Evolutionary conservation across 2,113 vertebrate genomes (phyloP).

Genomic region (Cnemophilus loriae): DNA sequence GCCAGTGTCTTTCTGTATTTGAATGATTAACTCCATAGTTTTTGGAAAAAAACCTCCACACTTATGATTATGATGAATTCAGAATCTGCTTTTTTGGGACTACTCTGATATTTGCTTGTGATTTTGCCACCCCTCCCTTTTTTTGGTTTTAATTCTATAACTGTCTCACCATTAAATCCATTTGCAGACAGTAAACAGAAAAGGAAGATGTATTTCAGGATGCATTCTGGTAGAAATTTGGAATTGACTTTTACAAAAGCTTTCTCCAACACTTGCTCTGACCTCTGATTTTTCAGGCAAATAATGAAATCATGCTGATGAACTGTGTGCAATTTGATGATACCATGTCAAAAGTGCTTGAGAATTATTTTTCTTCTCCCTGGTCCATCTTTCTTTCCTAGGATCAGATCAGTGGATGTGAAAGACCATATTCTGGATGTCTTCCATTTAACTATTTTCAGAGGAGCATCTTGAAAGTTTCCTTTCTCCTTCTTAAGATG

Average conservation of each 20-base stretch:
- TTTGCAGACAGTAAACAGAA: background rate
- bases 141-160: background rate
- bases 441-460: conserved; percentile 8
- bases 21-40: background rate
- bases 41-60: background rate
- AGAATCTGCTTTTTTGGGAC: background rate
- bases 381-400: background rate
- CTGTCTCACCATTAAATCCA: background rate
- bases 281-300: background rate
- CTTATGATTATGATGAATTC: background rate
- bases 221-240: background rate
- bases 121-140: background rate
- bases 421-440: background rate
- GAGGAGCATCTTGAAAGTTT: conserved; percentile 7
- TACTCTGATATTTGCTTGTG: background rate
- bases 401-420: background rate
- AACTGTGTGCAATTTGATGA: background rate
- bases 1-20: background rate
- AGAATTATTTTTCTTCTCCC: background rate
- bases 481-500: background rate
- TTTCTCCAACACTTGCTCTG: background rate
- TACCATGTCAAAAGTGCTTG: background rate
- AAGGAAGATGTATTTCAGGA: background rate
- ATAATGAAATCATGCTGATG: background rate
- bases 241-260: background rate